A percentile compares a stretch with the other conserved stretches of the same genome.
These are phyloP conservation scores for Oryzias melastigma DNA, from an alignment of 2,113 vertebrate genomes.

Conservation along the genomic window DNA sequence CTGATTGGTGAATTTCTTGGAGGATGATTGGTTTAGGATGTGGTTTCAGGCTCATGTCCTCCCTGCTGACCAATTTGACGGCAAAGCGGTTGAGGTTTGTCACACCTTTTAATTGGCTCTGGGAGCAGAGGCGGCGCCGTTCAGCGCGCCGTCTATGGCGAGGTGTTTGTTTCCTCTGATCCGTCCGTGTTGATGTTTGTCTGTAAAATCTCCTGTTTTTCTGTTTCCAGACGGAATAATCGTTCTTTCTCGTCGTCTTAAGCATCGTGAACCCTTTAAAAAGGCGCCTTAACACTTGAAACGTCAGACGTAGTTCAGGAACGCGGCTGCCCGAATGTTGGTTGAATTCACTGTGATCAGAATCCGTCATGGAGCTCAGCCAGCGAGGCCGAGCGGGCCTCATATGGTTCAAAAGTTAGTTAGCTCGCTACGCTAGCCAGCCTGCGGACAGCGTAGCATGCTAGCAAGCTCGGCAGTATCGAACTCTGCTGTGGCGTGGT, in stretches of 20 bases:
- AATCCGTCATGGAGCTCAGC: no score
- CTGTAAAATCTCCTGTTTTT: constrained; percentile 13
- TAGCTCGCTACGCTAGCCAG: no score
- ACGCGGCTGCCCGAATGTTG: constrained; percentile 21
- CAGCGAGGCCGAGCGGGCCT: no score
- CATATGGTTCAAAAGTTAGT: no score
- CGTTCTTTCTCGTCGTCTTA: not conserved
- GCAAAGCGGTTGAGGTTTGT: constrained; percentile 19
- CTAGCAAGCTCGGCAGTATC: no score
- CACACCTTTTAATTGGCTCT: constrained; percentile 57
- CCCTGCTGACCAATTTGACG: constrained; percentile 32
- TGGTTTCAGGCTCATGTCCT: constrained; percentile 18
- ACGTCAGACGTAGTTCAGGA: no score
- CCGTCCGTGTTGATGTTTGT: constrained; percentile 5
- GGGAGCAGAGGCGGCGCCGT: constrained; percentile 22
- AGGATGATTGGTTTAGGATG: constrained; percentile 46
- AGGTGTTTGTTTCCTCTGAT: constrained; percentile 1
- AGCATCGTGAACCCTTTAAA: constrained; percentile 48
- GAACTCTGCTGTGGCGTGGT: no score
- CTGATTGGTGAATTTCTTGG: constrained; percentile 42
- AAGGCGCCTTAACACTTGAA: constrained; percentile 51
- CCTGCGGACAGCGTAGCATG: no score
- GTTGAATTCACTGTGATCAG: constrained; percentile 4
- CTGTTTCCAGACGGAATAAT: constrained; percentile 8
- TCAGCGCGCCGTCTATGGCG: constrained; percentile 27